These are phyloP conservation scores for Eriosoma lanigerum DNA, from an alignment of 1,140 invertebrate species.

Conservation along the genomic window DNA sequence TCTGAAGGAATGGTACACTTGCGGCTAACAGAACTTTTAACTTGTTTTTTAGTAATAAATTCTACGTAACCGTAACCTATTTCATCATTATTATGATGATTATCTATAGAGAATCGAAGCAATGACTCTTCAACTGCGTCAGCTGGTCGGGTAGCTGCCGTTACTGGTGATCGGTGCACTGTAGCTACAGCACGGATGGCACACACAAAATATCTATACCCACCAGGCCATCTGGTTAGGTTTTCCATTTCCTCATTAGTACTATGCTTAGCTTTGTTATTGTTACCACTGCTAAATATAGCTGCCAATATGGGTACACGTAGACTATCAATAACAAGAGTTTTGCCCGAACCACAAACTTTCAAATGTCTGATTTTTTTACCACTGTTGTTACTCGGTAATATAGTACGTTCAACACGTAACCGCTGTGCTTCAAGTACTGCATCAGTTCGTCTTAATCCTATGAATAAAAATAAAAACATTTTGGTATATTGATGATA, in stretches of 20 bases:
- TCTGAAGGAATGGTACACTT: background rate
- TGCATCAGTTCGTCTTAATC: conserved; percentile 2
- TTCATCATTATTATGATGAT: background rate
- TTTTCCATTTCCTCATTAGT: conserved; percentile 11
- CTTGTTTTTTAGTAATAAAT: conserved; percentile 8
- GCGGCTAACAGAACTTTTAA: background rate
- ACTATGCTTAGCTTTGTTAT: background rate
- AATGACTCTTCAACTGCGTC: conserved; percentile 20
- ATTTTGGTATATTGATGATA: too few relatives aligned
- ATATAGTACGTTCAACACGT: background rate
- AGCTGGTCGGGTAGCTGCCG: background rate
- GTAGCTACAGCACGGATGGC: background rate
- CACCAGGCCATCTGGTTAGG: background rate
- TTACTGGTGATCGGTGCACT: background rate
- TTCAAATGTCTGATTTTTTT: background rate
- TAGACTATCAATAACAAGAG: conserved; percentile 8
- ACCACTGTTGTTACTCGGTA: background rate
- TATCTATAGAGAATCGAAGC: background rate
- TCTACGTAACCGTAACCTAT: conserved; percentile 10
- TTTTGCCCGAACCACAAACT: background rate
- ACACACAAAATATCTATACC: conserved; percentile 38
- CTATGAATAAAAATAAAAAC: background rate
- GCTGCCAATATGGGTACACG: conserved; percentile 22
- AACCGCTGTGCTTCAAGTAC: conserved; percentile 7
- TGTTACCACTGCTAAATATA: background rate